Base-by-base conservation (phyloP, 2,888 invertebrate species). In the Melolontha melolontha region DNA sequence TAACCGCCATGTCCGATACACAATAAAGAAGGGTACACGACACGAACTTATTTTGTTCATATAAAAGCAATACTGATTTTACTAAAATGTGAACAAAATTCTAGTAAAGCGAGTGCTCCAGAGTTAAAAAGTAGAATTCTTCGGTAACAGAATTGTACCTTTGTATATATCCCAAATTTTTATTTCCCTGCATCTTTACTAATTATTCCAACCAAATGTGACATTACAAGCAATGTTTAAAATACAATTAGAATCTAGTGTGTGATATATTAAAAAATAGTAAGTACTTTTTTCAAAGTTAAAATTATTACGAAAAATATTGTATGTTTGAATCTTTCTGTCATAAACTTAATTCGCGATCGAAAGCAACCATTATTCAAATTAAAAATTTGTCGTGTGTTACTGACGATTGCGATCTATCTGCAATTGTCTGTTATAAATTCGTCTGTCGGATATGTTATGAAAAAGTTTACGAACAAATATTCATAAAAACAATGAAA, bases 171-270 rank as follows among this genome's bases (percentile, higher is more conserved):
- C 71, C 73, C 75, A 75, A 77, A 77, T 73, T 66, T 69, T 78
- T 76, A 78, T 79, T 79, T 78, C 76, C 77, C 77, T 72, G 71
- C 78, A 76, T 79, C 78, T 78, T 78, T 78, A 73, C 76, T 68
- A 57, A 55, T 50, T 4, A 73, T 65, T 70, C 72, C 73, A 75
- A 71, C 73, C 74, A 74, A 74, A 71, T 76, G 76, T 76, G 78
- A 76, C 74, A 79, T 76, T 75, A 80, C 79, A 82, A 82, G 81
- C 82, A 82, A 82, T 82, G 80, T 82, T 62, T 81, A 80, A 77
- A 79, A 78, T 79, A 81, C 80, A n/a, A n/a, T 79, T 80, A 80
- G 78, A 34, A 55, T 64, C 76, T 80, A 80, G 79, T 79, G 77
- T 76, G 80, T 80, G 80, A 80, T 80, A 81, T 77, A 52, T 34